Base-by-base conservation (phyloP, 2,113 vertebrate species). In the Oriolus oriolus region DNA sequence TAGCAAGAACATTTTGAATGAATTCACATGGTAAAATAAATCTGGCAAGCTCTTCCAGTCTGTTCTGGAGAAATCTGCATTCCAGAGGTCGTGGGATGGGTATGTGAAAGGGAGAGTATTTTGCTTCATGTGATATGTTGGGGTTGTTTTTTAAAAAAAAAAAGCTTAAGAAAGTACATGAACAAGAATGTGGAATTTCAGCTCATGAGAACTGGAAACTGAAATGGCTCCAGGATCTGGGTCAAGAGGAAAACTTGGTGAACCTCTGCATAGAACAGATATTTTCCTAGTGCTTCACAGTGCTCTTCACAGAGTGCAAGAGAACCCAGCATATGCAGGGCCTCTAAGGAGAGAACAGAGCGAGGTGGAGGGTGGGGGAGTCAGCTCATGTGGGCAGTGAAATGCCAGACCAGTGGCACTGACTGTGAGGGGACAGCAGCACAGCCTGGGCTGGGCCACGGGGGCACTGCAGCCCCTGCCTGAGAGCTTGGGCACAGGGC, bases 151-250 rank as follows among this genome's bases (percentile, higher is more conserved):
- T 33, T 3, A 30, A 80, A 24, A 6, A 64, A 79, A 30, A 80
- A 24, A 6, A 64, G 82, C 64, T 85, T 33, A 52, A 64, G 66
- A 76, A 88, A 94, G 35, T 31, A 44, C 53, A 56, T 2, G 68
- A 69, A 44, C 18, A 91, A 92, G 76, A 95, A 92, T 90, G 92
- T n/a, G 57, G 73, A 78, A 80, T 78, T 93, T 92, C 85, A 78
- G 80, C 64, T 84, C 31, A 4, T 45, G 68, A 84, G 85, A 90
- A 84, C 68, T 49, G 52, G 47, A 66, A 83, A 56, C 12, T 80
- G 83, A 70, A 90, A 75, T 39, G 16, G 39, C 49, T 90, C 28
- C 47, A 65, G 50, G 68, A 59, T 73, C 24, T 94, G 82, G 59
- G 66, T 84, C 75, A 80, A 31, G 42, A 77, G 79, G 47, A 74